Base-by-base conservation (phyloP, 2,113 vertebrate species). In the Gymnogyps californianus region DNA sequence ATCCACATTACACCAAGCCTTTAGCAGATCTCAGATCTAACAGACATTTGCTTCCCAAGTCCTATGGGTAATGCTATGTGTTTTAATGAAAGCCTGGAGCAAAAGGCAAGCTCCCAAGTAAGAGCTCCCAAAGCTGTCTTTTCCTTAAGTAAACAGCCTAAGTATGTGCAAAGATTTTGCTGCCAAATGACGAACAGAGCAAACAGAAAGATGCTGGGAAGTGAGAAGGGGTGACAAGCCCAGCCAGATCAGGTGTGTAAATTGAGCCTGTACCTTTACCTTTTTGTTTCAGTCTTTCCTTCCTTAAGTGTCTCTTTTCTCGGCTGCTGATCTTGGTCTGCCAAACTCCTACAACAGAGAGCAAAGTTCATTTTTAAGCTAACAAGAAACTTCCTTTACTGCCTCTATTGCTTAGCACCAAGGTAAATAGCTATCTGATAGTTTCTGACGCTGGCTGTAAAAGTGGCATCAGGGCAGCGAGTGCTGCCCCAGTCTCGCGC, bases 261-360 rank as follows among this genome's bases (percentile, higher is more conserved):
- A 69, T 25, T 32, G 7, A 94, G 49, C 24, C 78, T 79, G 38
- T 38, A 55, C 18, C 36, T 79, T 96, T 93, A 97, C 97, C 96
- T 96, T 97, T 98, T 58, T 89, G 96, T 71, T 97, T 97, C 92
- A 97, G 96, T 44, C 96, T 96, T 93, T 98, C 96, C 76, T 97
- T 97, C 77, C 97, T 94, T 62, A 97, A 75, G 66, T 97, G 95
- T 80, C 97, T 97, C 74, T 97, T 97, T 95, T 97, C 96, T 9
- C 94, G 83, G 80, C 96, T 98, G 95, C 97, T 98, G 93, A 97
- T 97, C 95, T 97, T 97, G 62, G 93, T 97, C 81, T 97, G 97
- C 98, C 97, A 98, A 52, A 95, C 83, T 40, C 97, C 97, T 98
- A 21, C 44, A 96, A 95, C 47, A 94, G 29, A 89, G 71, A 93